These are phyloP conservation scores for Hydrozoanthus gracilis DNA, from an alignment of 92 coral and sea anemone genomes.

Conservation along the genomic window DNA sequence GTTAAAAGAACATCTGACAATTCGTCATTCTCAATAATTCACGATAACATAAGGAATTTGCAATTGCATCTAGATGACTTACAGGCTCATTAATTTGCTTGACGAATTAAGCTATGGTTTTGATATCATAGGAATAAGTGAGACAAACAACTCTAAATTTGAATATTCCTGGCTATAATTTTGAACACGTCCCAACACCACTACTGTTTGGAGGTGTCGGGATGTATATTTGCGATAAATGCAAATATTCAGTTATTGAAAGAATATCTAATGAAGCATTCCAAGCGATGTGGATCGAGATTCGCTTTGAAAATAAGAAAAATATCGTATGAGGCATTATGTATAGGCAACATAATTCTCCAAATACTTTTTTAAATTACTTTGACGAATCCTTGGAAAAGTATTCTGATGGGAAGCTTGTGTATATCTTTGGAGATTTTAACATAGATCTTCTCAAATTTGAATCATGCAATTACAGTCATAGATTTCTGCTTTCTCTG, in stretches of 20 bases:
- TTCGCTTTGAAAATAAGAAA: constrained; percentile 16
- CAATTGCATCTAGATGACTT: constrained; percentile 21
- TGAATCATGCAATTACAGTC: constrained; percentile 25
- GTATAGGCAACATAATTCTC: constrained; percentile 31
- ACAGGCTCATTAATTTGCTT: constrained; percentile 7
- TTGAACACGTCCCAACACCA: constrained; percentile 14
- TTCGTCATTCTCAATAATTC: constrained; percentile 21
- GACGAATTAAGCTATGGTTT: constrained; percentile 18
- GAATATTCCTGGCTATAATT: constrained; percentile 12
- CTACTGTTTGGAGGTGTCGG: constrained; percentile 38
- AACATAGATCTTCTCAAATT: constrained; percentile 21
- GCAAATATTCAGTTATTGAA: constrained; percentile 9
- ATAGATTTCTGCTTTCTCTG: constrained; percentile 20
- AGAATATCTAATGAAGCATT: constrained; percentile 10
- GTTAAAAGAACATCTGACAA: constrained; percentile 8
- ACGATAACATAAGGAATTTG: constrained; percentile 36
- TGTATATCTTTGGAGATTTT: constrained; percentile 1
- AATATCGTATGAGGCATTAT: constrained; percentile 7
- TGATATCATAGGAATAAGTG: constrained; percentile 34
- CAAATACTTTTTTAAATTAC: constrained; percentile 23
- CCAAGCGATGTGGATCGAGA: constrained; percentile 42
- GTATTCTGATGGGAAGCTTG: constrained; percentile 16
- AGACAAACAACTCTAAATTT: constrained; percentile 24
- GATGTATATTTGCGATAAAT: constrained; percentile 3
- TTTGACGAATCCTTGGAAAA: constrained; percentile 26